Evolutionary conservation across 1,140 invertebrate species (phyloP), one percentile per base, ranked within the genome.

Genomic region (Caligus rogercresseyi): DNA sequence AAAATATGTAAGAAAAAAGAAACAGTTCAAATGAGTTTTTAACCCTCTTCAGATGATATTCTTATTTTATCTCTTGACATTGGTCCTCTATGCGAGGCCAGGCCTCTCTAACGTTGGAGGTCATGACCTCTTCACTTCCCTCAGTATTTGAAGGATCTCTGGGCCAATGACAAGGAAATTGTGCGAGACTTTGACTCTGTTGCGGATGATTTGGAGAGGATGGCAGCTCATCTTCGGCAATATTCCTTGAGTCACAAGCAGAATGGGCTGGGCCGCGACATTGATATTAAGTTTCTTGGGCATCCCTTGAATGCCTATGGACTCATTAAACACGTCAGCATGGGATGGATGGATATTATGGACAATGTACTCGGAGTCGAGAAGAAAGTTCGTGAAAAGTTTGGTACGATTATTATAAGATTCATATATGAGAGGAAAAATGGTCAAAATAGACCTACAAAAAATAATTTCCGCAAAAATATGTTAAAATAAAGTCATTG

Each of bases 51-150:
- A 43, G 7, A n/a, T 43, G 31, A n/a, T 43, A 43, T 11, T 11
- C 7, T 11, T 11, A n/a, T 11, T 43, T 7, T n/a, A 43, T 43
- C 31, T 43, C 7, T 43, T 43, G n/a, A 11, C n/a, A 43, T 43
- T 43, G 7, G n/a, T 43, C 7, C n/a, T 43, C 7, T 43, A 11
- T 43, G 7, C 31, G 31, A 7, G 31, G n/a, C 31, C 31, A 7
- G 31, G 31, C 7, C n/a, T 11, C 31, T 43, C 53, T 11, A 23
- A 54, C 21, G 16, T 54, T 16, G 57, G 57, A n/a, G 57, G 57
- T 2, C 57, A 60, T 43, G 57, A 60, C 24, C 26, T 60, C 18
- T 60, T 60, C 57, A 60, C 57, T 24, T 60, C 57, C 3, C 26
- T 60, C 20, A 25, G 23, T 25, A 21, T 18, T 26, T 60, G 25